Percentiles rank a stretch among this genome's conserved stretches.
phyloP scores from a whole-genome alignment of 2,797 vertebrate species.

The Onychomys leucogaster region DNA sequence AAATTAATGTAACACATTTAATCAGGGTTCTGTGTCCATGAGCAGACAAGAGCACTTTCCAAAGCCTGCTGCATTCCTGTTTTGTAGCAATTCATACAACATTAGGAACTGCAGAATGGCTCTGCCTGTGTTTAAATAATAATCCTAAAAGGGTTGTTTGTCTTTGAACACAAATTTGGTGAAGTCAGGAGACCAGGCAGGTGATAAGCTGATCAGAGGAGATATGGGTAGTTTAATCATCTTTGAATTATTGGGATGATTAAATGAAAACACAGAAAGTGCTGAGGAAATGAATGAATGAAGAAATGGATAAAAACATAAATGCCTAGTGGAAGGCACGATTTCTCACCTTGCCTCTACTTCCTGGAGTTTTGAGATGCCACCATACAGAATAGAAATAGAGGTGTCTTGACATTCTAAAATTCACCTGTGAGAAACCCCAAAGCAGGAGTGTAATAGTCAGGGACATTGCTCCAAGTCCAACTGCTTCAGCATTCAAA shows the following conservation, averaged over 20 bases:
- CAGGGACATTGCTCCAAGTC: background rate
- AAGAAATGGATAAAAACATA: background rate
- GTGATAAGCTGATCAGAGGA: background rate
- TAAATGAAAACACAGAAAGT: background rate
- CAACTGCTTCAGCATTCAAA: background rate
- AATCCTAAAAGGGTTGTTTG: background rate
- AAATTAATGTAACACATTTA: conserved; percentile 37
- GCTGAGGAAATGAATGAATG: background rate
- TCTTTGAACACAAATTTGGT: background rate
- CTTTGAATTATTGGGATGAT: background rate
- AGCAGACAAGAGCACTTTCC: background rate
- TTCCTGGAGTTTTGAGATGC: background rate
- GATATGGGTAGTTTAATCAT: background rate
- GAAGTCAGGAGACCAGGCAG: background rate
- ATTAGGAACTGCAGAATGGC: background rate
- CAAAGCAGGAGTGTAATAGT: background rate
- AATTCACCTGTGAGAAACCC: background rate
- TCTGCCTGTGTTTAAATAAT: background rate
- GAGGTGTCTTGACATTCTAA: background rate
- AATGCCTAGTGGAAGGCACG: background rate
- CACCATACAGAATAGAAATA: background rate
- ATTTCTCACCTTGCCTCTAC: background rate
- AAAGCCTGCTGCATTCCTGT: background rate
- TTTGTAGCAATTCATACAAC: background rate
- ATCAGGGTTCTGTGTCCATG: background rate